These are phyloP conservation scores for Scaptomyza parva DNA, from an alignment of 2,888 invertebrate genomes.

Conservation along the genomic window DNA sequence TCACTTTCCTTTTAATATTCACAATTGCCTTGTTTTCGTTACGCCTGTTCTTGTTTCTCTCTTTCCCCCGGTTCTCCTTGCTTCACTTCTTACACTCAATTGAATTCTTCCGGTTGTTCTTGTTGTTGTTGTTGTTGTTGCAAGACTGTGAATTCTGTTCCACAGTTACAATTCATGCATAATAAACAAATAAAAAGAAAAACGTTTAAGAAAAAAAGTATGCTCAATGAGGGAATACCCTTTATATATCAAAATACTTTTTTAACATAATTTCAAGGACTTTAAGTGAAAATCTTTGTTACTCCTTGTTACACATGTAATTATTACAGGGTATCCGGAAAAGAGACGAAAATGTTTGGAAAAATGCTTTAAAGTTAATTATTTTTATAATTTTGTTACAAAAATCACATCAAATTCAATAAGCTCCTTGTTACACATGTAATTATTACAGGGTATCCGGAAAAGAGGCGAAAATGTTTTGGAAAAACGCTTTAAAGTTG, in stretches of 20 bases:
- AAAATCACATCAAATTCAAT: too few species aligned
- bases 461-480: constrained; percentile 9
- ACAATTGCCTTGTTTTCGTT: constrained; percentile 43
- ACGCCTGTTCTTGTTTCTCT: neutral
- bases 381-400: neutral
- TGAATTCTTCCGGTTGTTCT: constrained; percentile 75
- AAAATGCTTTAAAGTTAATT: constrained; percentile 21
- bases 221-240: constrained; percentile 2
- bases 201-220: neutral
- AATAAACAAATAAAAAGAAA: constrained; percentile 66
- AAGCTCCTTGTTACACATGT: neutral
- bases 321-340: constrained; percentile 19
- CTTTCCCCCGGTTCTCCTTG: neutral
- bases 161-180: constrained; percentile 73
- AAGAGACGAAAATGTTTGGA: constrained; percentile 10
- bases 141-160: constrained; percentile 58
- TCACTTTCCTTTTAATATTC: constrained; percentile 63
- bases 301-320: accelerated
- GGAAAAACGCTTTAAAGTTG: constrained; percentile 22
- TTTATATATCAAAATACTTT: neutral
- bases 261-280: neutral
- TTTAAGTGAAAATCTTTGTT: neutral
- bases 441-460: constrained; percentile 17
- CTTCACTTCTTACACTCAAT: constrained; percentile 67
- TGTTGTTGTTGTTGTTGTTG: constrained; percentile 51